Conservation (phyloP, 2,113 vertebrate genomes). For the Poecilia latipinna region DNA sequence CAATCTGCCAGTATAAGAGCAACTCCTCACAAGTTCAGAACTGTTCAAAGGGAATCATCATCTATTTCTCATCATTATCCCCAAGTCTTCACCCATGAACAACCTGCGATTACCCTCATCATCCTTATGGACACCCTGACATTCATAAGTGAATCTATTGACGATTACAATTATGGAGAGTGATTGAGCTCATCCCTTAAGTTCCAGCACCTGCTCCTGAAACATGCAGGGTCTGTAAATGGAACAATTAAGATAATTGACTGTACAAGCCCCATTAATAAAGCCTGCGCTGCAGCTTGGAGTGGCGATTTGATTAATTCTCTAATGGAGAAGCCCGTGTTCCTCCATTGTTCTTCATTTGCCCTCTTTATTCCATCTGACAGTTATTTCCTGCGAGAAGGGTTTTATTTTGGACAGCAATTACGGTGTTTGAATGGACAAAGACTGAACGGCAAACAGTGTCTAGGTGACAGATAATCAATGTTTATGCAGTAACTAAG, state of each 20-base stretch:
- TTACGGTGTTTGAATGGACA: slow-evolving; percentile 14
- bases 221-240: slow-evolving; percentile 76
- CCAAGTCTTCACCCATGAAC: slow-evolving; percentile 4
- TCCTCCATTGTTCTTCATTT: slow-evolving; percentile 72
- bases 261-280: slow-evolving; percentile 79
- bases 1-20: neutral
- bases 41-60: slow-evolving; percentile 2
- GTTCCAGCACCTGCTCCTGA: slow-evolving; percentile 65
- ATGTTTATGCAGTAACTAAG: neutral
- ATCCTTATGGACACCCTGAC: slow-evolving; percentile 44
- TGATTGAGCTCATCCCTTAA: slow-evolving; percentile 74
- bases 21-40: slow-evolving; percentile 3
- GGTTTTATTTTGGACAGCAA: slow-evolving; percentile 25
- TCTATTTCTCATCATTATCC: slow-evolving; percentile 28
- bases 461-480: neutral
- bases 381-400: slow-evolving; percentile 30
- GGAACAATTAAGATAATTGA: slow-evolving; percentile 84
- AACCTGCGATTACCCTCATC: slow-evolving; percentile 59
- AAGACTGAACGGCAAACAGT: slow-evolving; percentile 21
- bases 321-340: slow-evolving; percentile 76
- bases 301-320: slow-evolving; percentile 77
- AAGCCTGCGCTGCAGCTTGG: slow-evolving; percentile 66
- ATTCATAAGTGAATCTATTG: slow-evolving; percentile 70
- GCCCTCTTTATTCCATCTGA: slow-evolving; percentile 49
- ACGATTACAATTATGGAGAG: slow-evolving; percentile 77